Evolutionary conservation across 2,113 vertebrate genomes (phyloP).

Genomic region (Recurvirostra avosetta): DNA sequence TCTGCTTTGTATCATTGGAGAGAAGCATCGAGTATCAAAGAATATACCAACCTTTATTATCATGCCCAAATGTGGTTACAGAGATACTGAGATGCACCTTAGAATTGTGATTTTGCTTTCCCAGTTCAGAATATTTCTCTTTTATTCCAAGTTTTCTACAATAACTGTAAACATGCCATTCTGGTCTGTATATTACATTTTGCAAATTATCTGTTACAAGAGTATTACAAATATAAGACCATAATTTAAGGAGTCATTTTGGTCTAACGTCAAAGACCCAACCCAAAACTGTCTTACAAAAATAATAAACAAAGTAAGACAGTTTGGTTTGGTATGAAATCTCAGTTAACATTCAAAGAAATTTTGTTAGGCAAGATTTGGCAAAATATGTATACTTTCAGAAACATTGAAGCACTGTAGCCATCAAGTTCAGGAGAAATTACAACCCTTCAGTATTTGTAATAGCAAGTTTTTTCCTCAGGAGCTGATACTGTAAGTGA

Average conservation of each 20-base stretch:
- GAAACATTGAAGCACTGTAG: neutral
- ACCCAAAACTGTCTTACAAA: neutral
- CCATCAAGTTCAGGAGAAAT: neutral
- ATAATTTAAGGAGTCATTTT: neutral
- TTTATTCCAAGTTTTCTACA: neutral
- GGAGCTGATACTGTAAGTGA: neutral
- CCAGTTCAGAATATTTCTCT: neutral
- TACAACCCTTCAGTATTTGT: neutral
- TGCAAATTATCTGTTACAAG: neutral
- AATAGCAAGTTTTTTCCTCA: neutral
- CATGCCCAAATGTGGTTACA: neutral
- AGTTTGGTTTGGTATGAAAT: neutral
- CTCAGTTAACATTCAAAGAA: neutral
- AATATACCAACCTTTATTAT: neutral
- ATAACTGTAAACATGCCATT: neutral
- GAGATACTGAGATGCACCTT: neutral
- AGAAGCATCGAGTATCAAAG: neutral
- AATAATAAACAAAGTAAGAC: neutral
- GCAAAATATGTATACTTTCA: neutral
- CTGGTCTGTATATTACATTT: neutral
- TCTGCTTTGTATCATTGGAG: neutral
- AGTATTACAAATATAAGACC: neutral
- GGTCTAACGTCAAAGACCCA: neutral
- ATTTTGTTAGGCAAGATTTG: neutral
- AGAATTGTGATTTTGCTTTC: neutral